Conservation (phyloP, 2,797 vertebrate genomes). For the Phalanger gymnotis region DNA sequence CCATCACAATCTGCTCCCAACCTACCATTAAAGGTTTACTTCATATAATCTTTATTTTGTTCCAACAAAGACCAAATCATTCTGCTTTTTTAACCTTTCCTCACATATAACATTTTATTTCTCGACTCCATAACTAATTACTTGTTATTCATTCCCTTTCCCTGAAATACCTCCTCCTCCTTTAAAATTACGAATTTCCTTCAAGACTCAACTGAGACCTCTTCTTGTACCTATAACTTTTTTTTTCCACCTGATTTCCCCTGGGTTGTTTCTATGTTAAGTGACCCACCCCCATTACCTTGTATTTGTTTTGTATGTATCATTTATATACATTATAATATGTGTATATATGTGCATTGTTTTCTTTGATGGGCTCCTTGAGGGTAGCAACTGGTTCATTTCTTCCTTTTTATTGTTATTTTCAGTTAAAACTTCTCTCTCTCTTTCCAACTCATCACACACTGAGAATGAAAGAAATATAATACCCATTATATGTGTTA, state of each 20-base stretch:
- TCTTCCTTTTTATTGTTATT: neutral
- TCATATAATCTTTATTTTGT: neutral
- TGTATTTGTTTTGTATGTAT: neutral
- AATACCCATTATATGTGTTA: no score
- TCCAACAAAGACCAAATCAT: neutral
- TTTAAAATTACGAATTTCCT: neutral
- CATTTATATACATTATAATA: neutral
- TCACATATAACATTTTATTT: neutral
- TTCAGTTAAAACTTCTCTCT: neutral
- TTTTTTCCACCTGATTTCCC: neutral
- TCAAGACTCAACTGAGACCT: neutral
- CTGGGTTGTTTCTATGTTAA: neutral
- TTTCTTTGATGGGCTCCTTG: no score
- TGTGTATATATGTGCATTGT: no score
- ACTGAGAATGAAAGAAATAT: neutral
- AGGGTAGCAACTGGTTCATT: no score
- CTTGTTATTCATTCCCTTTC: neutral
- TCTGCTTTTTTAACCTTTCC: neutral
- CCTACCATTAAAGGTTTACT: neutral
- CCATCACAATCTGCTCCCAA: neutral
- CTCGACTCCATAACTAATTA: neutral
- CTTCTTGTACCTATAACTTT: neutral
- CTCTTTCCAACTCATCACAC: neutral
- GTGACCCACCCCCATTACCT: neutral
- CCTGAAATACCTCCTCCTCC: neutral